Evolutionary conservation across 2,888 invertebrate genomes (phyloP).

Genomic region (Itoplectis maculator): DNA sequence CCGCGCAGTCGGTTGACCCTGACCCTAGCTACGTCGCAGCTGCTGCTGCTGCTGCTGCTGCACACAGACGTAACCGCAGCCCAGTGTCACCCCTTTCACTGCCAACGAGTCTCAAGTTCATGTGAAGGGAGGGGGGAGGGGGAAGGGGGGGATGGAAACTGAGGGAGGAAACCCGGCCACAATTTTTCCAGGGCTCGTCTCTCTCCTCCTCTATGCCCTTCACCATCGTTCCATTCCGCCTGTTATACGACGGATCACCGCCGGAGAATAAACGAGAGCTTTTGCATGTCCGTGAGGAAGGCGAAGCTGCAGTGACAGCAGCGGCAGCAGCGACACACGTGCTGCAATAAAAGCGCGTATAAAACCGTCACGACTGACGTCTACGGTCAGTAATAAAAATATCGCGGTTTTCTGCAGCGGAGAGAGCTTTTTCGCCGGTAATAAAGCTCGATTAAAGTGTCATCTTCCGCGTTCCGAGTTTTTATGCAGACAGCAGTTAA

Average conservation of each 20-base stretch:
- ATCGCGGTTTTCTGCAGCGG: too few species aligned
- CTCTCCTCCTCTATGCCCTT: too few species aligned
- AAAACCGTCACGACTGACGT: neutral
- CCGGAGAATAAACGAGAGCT: slow-evolving; percentile 32
- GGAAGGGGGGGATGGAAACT: too few species aligned
- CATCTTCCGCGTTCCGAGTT: slow-evolving; percentile 11
- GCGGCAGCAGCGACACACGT: neutral
- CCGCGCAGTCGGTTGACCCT: slow-evolving; percentile 63
- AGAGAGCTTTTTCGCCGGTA: too few species aligned
- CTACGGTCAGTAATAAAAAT: slow-evolving; percentile 35
- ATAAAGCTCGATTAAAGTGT: slow-evolving; percentile 53
- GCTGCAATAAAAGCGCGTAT: neutral
- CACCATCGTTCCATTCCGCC: neutral
- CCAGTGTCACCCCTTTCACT: slow-evolving; percentile 51
- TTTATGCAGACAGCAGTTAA: too few species aligned
- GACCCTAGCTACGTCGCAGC: slow-evolving; percentile 65
- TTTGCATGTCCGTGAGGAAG: neutral
- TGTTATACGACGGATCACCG: slow-evolving; percentile 13
- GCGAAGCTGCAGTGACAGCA: too few species aligned
- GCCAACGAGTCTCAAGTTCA: slow-evolving; percentile 70
- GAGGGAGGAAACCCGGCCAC: slow-evolving; percentile 2
- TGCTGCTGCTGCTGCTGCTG: slow-evolving; percentile 61
- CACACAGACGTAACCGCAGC: slow-evolving; percentile 34
- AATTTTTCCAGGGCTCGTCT: slow-evolving; percentile 27
- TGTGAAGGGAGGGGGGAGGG: too few species aligned